Base-by-base conservation (phyloP, 2,113 vertebrate species). In the Dipodomys ordii region DNA sequence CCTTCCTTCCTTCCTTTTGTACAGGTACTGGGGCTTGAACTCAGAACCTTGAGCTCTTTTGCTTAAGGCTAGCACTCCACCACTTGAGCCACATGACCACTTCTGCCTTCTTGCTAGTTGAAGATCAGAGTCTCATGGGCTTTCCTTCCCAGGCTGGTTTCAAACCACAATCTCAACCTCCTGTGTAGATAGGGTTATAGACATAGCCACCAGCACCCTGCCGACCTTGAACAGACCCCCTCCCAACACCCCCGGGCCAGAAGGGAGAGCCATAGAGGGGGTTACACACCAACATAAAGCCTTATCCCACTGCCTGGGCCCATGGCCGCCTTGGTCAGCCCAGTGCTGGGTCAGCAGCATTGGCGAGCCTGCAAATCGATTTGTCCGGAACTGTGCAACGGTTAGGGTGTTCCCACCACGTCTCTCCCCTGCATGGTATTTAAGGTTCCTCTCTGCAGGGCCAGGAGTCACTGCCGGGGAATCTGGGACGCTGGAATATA, bases 401-500 rank as follows among this genome's bases (percentile, higher is more conserved):
- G 97, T 95, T 95, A 92, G 93, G 96, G 88, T 90, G 96, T 96
- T 93, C 22, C 88, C 97, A 98, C 97, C 98, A 97, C 92, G 44
- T 96, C 97, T 97, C 96, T 98, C 97, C 96, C 95, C 97, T 96
- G 97, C 97, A 97, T 20, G 94, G 97, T 88, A 96, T 97, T 97
- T 95, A 97, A 96, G 95, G 95, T 96, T 97, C 97, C 98, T 96
- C 98, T 97, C 96, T 94, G 86, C 85, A 72, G 94, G 98, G 98
- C 98, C 97, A 98, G 98, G 98, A 98, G 97, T 97, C 97, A 98
- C 96, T 95, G 96, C 96, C 84, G 91, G 97, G 98, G 98, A 98
- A 98, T 98, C 98, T 97, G 97, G 98, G 98, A 99, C 98, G 98
- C 98, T 98, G 98, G 98, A 98, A 98, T 98, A 98, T 97, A 97